Percentiles rank a stretch among this genome's conserved stretches.
Conservation (phyloP, 2,888 invertebrate species). For the Amiota communis region DNA sequence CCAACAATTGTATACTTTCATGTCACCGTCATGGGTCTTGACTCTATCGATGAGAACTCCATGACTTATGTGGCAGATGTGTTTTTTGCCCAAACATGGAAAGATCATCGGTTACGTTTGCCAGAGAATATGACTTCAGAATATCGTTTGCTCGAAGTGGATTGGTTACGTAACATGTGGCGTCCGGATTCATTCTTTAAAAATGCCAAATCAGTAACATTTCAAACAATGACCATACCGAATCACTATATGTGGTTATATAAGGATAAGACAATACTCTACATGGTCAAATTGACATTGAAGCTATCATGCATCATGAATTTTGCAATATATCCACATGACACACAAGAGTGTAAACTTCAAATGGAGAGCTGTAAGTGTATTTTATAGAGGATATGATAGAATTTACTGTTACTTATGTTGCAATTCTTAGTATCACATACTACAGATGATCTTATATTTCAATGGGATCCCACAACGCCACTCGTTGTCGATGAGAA, state of each 20-base stretch:
- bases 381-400: neutral
- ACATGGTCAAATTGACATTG: conserved; percentile 89
- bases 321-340: conserved; percentile 94
- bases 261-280: conserved; percentile 87
- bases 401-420: too few relatives aligned
- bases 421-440: conserved; percentile 82
- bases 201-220: conserved; percentile 93
- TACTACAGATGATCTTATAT: conserved; percentile 90
- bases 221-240: conserved; percentile 95
- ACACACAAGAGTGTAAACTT: conserved; percentile 93
- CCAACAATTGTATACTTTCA: conserved; percentile 92
- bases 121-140: conserved; percentile 95
- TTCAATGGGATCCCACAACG: conserved; percentile 91
- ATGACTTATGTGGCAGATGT: conserved; percentile 96
- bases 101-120: conserved; percentile 87
- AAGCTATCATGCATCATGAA: conserved; percentile 95
- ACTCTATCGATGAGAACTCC: conserved; percentile 95
- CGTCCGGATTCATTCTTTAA: conserved; percentile 95
- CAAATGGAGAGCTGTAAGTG: conserved; percentile 95
- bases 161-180: conserved; percentile 95
- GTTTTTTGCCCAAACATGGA: conserved; percentile 95
- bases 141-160: conserved; percentile 89
- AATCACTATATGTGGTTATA: conserved; percentile 95
- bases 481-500: conserved; percentile 90
- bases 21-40: conserved; percentile 94